Conservation (phyloP, 2,113 vertebrate species). For the Stigmatopora argus region DNA sequence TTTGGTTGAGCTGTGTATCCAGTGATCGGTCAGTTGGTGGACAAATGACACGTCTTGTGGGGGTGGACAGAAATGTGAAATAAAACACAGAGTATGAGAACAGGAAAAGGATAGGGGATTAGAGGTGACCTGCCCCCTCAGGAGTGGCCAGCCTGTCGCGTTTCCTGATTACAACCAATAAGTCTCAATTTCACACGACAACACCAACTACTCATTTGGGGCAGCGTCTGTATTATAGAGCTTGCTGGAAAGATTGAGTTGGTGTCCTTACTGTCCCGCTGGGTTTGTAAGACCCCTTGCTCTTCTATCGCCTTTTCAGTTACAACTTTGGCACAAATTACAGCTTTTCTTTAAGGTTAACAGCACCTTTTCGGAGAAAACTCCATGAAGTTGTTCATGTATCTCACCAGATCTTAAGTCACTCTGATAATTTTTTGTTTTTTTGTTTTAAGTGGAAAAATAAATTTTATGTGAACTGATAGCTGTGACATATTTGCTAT, state of each 20-base stretch:
- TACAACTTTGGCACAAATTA: not conserved
- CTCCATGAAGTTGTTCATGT: not conserved
- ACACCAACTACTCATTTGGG: slow-evolving; percentile 53
- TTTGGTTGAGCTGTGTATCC: slow-evolving; percentile 49
- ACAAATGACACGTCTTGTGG: slow-evolving; percentile 55
- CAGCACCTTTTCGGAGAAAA: not conserved
- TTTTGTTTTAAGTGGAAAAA: not conserved
- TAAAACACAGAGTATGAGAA: slow-evolving; percentile 49
- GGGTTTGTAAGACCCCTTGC: slow-evolving; percentile 27
- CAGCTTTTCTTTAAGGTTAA: not conserved
- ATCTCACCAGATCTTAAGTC: not conserved
- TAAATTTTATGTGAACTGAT: not conserved
- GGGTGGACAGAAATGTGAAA: slow-evolving; percentile 53
- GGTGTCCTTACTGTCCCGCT: slow-evolving; percentile 40
- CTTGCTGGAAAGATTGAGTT: slow-evolving; percentile 20
- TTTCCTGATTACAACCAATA: slow-evolving; percentile 63
- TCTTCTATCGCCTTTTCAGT: not conserved
- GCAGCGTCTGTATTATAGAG: slow-evolving; percentile 42
- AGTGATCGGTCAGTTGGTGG: slow-evolving; percentile 54
- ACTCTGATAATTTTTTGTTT: not conserved
- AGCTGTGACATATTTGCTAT: not conserved
- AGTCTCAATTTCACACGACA: slow-evolving; percentile 65
- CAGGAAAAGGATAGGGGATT: slow-evolving; percentile 27
- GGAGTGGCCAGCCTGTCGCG: slow-evolving; percentile 40
- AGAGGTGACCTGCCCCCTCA: slow-evolving; percentile 50